These are phyloP conservation scores for Suncus etruscus DNA, from an alignment of 2,113 vertebrate genomes.

Conservation along the genomic window DNA sequence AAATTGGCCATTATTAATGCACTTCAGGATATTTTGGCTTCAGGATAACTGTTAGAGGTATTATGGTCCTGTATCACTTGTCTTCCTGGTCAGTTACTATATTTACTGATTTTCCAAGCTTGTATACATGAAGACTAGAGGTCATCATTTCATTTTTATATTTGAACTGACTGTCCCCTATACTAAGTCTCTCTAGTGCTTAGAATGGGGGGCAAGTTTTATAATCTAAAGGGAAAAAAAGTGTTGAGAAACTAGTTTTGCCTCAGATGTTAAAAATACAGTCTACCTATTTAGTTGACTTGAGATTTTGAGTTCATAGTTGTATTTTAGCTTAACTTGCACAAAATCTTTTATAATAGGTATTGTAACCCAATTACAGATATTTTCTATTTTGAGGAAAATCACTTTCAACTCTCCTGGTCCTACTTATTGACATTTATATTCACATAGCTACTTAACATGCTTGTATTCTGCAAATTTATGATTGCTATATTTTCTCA, in stretches of 20 bases:
- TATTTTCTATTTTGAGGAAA: neutral
- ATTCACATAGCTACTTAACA: neutral
- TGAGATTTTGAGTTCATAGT: conserved; percentile 34
- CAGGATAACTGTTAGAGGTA: neutral
- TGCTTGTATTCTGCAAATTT: neutral
- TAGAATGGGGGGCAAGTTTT: neutral
- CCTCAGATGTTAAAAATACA: conserved; percentile 19
- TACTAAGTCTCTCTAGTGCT: neutral
- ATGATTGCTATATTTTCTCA: neutral
- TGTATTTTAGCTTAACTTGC: neutral
- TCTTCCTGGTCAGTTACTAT: neutral
- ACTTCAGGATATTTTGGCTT: neutral
- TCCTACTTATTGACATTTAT: neutral
- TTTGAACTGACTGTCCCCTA: neutral
- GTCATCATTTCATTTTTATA: conserved; percentile 25
- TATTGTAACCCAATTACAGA: neutral
- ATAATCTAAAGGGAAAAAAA: conserved; percentile 7
- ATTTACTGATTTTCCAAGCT: neutral
- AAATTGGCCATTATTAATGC: neutral
- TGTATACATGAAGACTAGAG: neutral
- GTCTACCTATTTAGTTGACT: conserved; percentile 24
- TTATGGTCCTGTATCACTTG: neutral
- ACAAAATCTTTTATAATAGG: neutral
- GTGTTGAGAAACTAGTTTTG: neutral
- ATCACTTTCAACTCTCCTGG: neutral